Percentiles rank a stretch among this genome's conserved stretches.
Evolutionary conservation across 2,888 invertebrate genomes (phyloP).

Genomic region (Papilio protenor): DNA sequence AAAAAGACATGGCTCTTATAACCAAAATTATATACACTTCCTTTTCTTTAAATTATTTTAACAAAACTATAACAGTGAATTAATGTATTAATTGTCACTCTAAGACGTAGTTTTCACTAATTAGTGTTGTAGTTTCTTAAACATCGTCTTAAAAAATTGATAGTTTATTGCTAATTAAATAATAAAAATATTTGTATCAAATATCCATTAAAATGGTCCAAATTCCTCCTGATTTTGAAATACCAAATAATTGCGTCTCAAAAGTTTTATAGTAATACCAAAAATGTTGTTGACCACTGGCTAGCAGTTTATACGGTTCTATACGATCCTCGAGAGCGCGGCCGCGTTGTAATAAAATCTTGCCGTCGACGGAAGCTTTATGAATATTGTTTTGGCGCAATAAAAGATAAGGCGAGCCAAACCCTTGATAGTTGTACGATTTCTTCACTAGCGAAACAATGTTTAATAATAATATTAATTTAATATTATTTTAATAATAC

Average conservation of each 20-base stretch:
- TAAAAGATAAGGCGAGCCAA: slow-evolving; percentile 69
- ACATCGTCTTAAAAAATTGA: too few relatives aligned
- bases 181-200: too few relatives aligned
- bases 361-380: slow-evolving; percentile 70
- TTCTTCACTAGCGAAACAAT: slow-evolving; percentile 39
- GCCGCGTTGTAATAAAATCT: slow-evolving; percentile 79
- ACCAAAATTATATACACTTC: not conserved
- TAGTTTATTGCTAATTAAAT: too few relatives aligned
- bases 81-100: too few relatives aligned
- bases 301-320: slow-evolving; percentile 65
- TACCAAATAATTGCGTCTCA: not conserved
- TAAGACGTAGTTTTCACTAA: too few relatives aligned
- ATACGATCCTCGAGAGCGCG: slow-evolving; percentile 63
- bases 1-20: not conserved
- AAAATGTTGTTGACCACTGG: slow-evolving; percentile 58
- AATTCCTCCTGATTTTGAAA: too few relatives aligned
- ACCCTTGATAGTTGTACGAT: slow-evolving; percentile 53
- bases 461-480: too few relatives aligned
- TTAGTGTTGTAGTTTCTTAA: too few relatives aligned
- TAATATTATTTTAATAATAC: too few relatives aligned
- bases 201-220: too few relatives aligned
- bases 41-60: too few relatives aligned
- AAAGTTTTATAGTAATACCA: not conserved
- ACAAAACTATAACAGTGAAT: too few relatives aligned
- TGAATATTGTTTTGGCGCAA: slow-evolving; percentile 72